A percentile compares a stretch with the other conserved stretches of the same genome.
Evolutionary conservation across 1,140 invertebrate genomes (phyloP).

Genomic region (Radopholus similis): DNA sequence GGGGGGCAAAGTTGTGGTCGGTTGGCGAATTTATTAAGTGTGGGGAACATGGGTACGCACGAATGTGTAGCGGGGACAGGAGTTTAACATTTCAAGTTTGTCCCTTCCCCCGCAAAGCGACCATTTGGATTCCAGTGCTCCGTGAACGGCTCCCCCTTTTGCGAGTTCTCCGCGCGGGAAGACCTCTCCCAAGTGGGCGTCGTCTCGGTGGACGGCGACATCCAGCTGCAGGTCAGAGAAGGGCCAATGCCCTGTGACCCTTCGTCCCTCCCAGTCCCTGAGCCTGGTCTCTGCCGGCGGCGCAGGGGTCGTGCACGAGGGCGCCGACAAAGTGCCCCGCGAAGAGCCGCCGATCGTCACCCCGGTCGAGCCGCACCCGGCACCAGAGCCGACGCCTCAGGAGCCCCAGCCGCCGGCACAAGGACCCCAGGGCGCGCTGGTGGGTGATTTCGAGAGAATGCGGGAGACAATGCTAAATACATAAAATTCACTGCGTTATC

Average conservation of each 20-base stretch:
- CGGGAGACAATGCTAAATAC: neutral
- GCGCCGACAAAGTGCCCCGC: neutral
- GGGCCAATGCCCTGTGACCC: too few relatives aligned
- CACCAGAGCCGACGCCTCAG: slow-evolving; percentile 1
- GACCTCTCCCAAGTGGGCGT: neutral
- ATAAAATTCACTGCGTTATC: neutral
- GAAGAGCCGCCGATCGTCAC: neutral
- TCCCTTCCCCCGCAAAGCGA: neutral
- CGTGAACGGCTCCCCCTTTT: slow-evolving; percentile 14
- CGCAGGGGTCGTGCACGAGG: neutral
- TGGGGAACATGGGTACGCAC: too few relatives aligned
- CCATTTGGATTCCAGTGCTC: slow-evolving; percentile 15
- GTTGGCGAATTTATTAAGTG: too few relatives aligned
- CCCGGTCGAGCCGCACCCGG: neutral
- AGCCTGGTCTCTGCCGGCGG: neutral
- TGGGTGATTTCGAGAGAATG: neutral
- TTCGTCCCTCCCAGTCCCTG: too few relatives aligned
- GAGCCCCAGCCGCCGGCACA: slow-evolving; percentile 2
- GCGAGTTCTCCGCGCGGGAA: slow-evolving; percentile 12
- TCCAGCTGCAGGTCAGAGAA: too few relatives aligned
- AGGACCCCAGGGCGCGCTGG: slow-evolving; percentile 3
- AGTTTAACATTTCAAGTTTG: neutral
- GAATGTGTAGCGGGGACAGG: too few relatives aligned
- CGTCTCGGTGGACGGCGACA: slow-evolving; percentile 9
- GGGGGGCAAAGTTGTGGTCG: slow-evolving; percentile 1